Evolutionary conservation across 2,113 vertebrate genomes (phyloP), one percentile per base, ranked within the genome.

Genomic region (Sus scrofa): DNA sequence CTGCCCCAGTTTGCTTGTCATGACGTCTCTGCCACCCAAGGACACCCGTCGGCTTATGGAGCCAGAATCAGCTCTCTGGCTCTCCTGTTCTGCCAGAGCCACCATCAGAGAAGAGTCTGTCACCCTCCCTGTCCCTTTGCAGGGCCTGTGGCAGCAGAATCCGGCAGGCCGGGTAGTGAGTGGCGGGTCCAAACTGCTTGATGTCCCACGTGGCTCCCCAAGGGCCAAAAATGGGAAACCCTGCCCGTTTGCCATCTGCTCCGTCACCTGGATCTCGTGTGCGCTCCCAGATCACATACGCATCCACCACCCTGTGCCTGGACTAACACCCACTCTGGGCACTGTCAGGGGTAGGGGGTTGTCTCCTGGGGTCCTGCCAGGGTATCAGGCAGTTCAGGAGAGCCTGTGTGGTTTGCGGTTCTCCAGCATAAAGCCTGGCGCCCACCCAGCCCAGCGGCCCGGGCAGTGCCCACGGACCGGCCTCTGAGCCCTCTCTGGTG

Each of bases 171-270:
- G 14, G 74, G 20, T 18, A 7, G 62, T 12, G 22, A 34, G 44
- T 14, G 54, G 37, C 34, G 70, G 24, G 18, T 52, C 60, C 16
- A 6, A 20, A 4, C 52, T n/a, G 54, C 32, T 44, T 39, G 16
- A 12, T 54, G 65, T 74, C 24, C 20, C 54, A 39, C 26, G 50
- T 32, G 79, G 52, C 52, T 90, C 77, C 39, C 27, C 14, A n/a
- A 67, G 74, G 79, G 37, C 50, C 74, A 62, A n/a, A 58, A n/a
- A 27, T 84, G 82, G 96, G 96, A 96, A 94, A 77, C 90, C 86
- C 88, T 88, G 94, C 56, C 94, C 68, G 15, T 44, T 27, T 54
- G n/a, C 52, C 32, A 2, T 63, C 63, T 15, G 32, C n/a, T 74
- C 16, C 0, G 27, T 88, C 4, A 3, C 71, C 86, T 75, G 15